Conservation (phyloP, 1,140 invertebrate species). For the Drosophila pallidifrons region DNA sequence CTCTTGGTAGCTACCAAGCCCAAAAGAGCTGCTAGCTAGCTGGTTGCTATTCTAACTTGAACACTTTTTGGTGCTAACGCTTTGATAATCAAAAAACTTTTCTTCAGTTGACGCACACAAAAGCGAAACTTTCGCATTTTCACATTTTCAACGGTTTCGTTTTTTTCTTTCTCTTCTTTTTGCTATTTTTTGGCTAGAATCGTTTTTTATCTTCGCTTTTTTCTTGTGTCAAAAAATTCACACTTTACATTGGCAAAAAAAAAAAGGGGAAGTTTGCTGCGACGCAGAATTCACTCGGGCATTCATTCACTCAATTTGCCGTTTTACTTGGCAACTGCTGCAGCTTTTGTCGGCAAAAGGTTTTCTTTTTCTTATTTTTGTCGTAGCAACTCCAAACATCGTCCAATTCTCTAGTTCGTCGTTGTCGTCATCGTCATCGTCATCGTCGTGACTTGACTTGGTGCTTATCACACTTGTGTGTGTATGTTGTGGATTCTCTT, state of each 20-base stretch:
- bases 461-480: conserved; percentile 72
- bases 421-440: conserved; percentile 18
- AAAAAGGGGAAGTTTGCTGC: conserved; percentile 16
- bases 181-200: conserved; percentile 10
- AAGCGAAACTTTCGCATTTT: conserved; percentile 68
- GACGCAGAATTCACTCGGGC: conserved; percentile 49
- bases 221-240: conserved; percentile 59
- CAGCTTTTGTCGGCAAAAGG: conserved; percentile 51
- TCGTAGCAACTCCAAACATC: background rate
- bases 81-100: conserved; percentile 83
- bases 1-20: too few relatives aligned
- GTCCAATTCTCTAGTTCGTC: conserved; percentile 16
- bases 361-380: background rate
- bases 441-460: conserved; percentile 74
- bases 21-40: conserved; percentile 32
- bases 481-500: conserved; percentile 17
- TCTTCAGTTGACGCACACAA: conserved; percentile 74
- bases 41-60: conserved; percentile 62
- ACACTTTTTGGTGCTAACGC: conserved; percentile 80
- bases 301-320: conserved; percentile 79
- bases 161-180: background rate
- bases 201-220: background rate
- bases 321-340: conserved; percentile 52
- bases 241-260: conserved; percentile 57
- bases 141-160: conserved; percentile 17